Base-by-base conservation (phyloP, 1,140 invertebrate genomes). In the Micrasema minimum region DNA sequence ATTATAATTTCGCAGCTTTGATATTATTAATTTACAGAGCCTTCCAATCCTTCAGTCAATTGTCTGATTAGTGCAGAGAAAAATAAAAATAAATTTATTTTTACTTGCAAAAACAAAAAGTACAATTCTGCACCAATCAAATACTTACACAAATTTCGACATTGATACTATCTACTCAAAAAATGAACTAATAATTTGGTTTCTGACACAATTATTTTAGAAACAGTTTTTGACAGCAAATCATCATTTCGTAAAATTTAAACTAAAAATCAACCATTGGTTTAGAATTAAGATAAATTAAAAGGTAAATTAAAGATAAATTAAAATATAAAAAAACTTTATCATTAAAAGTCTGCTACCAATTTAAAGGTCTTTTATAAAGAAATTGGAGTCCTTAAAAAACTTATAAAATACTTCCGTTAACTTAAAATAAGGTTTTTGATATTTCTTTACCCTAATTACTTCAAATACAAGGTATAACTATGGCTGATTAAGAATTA, bases 81-180 rank as follows among this genome's bases (percentile, higher is more conserved):
- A 59, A 59, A 59, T 4, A 23, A 43, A 22, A 20, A 51, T 9
- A 22, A 10, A 22, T 41, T 53, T 48, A 16, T 48, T 48, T 48
- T 26, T 53, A 22, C 4, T 14, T 12, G 0, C n/a, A 59, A 20
- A 41, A 18, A 10, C 16, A 20, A 59, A 14, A 53, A 41, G 16
- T 59, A 23, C 2, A 37, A 16, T 37, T 43, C 55, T 59, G 55
- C 55, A 59, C 18, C 37, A 59, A 59, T 38, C 55, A 59, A 59
- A 59, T 22, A 22, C 16, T 59, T 51, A 59, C 10, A 38, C 1
- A 59, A 59, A 41, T 59, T 20, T 59, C 37, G 37, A 59, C 55
- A 59, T 59, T 59, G 55, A 59, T 43, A 59, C 55, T 59, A 59
- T 59, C 55, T 59, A 59, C 55, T 41, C 35, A 38, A 59, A 59